Conservation (phyloP, 2,797 vertebrate species). For the Loris lydekkerianus region DNA sequence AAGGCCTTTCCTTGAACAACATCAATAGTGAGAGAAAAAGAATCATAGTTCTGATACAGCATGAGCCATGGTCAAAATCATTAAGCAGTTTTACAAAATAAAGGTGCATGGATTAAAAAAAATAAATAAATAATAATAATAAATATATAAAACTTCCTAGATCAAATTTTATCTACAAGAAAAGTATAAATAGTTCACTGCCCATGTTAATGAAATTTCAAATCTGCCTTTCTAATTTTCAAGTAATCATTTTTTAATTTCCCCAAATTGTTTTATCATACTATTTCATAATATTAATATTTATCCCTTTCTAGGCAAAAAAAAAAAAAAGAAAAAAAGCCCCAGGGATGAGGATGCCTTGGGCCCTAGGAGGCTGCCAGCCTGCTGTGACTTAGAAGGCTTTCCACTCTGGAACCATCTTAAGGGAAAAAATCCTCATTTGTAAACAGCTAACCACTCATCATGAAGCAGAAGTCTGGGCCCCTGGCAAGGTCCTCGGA, state of each 20-base stretch:
- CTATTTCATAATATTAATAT: slow-evolving; percentile 41
- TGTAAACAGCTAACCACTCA: background rate
- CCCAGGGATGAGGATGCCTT: background rate
- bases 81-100: background rate
- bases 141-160: background rate
- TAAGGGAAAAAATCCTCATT: slow-evolving; percentile 17
- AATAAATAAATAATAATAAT: too few relatives aligned
- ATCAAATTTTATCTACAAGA: slow-evolving; percentile 12
- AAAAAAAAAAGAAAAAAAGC: too few relatives aligned
- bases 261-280: background rate
- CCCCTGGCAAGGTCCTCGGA: background rate
- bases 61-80: background rate
- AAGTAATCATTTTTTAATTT: slow-evolving; percentile 26
- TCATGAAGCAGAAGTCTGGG: background rate
- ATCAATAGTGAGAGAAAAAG: background rate
- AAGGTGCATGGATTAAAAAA: background rate
- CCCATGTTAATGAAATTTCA: slow-evolving; percentile 47
- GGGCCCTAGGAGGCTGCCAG: background rate
- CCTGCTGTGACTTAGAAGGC: background rate
- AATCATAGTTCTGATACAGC: background rate
- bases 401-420: slow-evolving; percentile 57
- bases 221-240: slow-evolving; percentile 8
- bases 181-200: slow-evolving; percentile 50
- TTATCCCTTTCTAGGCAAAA: background rate
- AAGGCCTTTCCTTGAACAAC: background rate